Evolutionary conservation across 2,797 vertebrate genomes (phyloP).

Genomic region (Esox masquinongy): DNA sequence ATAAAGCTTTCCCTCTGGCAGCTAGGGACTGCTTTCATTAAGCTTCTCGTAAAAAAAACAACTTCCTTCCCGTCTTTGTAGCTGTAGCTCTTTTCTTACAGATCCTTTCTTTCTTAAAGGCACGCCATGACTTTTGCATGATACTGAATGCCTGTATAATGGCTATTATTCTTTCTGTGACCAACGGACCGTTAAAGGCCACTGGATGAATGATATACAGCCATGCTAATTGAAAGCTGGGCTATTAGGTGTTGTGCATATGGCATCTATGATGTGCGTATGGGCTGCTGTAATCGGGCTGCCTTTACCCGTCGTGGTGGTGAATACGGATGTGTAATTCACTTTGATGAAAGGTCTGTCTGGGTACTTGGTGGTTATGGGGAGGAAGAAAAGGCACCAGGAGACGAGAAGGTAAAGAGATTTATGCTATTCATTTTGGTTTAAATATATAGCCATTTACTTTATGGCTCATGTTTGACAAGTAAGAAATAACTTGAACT

Average conservation of each 20-base stretch:
- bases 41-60: background rate
- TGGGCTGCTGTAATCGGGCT: constrained; percentile 4
- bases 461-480: background rate
- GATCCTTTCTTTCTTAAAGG: constrained; percentile 40
- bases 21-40: background rate
- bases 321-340: constrained; percentile 28
- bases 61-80: constrained; percentile 47
- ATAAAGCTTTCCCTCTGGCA: background rate
- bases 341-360: constrained; percentile 56
- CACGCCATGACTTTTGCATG: constrained; percentile 44
- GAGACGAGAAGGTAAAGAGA: constrained; percentile 25
- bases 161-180: constrained; percentile 64
- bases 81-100: constrained; percentile 46
- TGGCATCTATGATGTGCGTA: constrained; percentile 54
- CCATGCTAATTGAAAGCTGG: constrained; percentile 59
- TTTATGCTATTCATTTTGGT: background rate
- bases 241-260: constrained; percentile 56
- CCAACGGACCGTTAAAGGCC: constrained; percentile 68
- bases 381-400: constrained; percentile 22
- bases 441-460: background rate
- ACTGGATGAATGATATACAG: constrained; percentile 62
- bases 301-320: constrained; percentile 4
- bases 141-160: constrained; percentile 67
- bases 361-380: background rate
- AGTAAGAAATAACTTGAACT: background rate